Conservation (phyloP, 2,113 vertebrate species). For the Periophthalmodon schlosseri region DNA sequence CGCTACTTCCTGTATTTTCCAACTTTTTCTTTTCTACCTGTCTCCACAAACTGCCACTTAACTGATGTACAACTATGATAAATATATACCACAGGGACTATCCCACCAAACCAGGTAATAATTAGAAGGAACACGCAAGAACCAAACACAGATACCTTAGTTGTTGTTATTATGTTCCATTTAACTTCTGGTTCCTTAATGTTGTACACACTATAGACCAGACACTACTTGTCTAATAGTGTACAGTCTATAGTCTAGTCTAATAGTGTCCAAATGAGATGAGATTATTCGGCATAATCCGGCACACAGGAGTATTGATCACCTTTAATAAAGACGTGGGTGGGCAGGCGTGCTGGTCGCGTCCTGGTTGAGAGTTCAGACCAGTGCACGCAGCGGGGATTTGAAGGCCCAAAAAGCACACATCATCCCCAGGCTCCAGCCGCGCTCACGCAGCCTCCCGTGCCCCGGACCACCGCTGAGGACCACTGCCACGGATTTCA, state of each 20-base stretch:
- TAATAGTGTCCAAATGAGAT: neutral
- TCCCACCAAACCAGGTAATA: too few relatives aligned
- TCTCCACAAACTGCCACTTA: too few relatives aligned
- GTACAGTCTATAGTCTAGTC: neutral
- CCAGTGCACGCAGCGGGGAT: slow-evolving; percentile 49
- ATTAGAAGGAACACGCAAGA: too few relatives aligned
- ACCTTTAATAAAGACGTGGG: neutral
- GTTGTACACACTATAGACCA: too few relatives aligned
- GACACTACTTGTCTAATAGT: neutral
- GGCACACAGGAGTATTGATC: slow-evolving; percentile 12
- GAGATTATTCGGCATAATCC: slow-evolving; percentile 32
- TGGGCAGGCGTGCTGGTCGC: slow-evolving; percentile 10
- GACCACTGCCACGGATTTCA: neutral
- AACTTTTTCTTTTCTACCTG: too few relatives aligned
- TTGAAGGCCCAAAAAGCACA: slow-evolving; percentile 41
- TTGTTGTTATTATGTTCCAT: too few relatives aligned
- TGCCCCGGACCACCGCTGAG: neutral
- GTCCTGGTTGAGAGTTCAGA: neutral
- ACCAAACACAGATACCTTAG: too few relatives aligned
- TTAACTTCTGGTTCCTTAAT: neutral
- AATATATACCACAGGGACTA: too few relatives aligned
- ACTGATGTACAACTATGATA: too few relatives aligned
- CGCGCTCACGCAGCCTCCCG: slow-evolving; percentile 30
- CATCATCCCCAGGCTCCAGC: slow-evolving; percentile 4
- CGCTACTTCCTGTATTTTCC: too few relatives aligned